phyloP scores from a whole-genome alignment of 2,888 invertebrate species.

The Matsumyia berberina region DNA sequence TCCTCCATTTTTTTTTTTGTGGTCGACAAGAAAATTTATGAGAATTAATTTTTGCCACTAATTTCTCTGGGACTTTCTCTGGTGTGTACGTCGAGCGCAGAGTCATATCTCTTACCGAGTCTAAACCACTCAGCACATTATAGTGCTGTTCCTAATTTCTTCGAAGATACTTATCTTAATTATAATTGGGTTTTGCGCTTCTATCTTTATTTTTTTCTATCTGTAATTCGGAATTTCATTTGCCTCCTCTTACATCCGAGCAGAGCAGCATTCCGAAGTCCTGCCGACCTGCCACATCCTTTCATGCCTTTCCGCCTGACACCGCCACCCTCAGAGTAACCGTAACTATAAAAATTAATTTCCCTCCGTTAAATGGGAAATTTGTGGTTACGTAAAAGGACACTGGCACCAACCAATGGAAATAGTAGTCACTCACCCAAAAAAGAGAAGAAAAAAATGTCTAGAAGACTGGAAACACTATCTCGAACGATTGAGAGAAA shows the following conservation, averaged over 20 bases:
- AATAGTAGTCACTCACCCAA: conserved; percentile 59
- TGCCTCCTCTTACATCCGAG: background rate
- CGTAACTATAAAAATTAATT: conserved; percentile 76
- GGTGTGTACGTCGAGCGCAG: conserved; percentile 8
- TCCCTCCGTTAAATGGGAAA: conserved; percentile 74
- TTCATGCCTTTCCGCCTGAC: conserved; percentile 18
- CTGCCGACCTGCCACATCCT: conserved; percentile 55
- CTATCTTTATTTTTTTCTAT: conserved; percentile 57
- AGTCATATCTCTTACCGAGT: conserved; percentile 70
- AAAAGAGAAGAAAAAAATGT: conserved; percentile 23
- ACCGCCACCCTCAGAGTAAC: conserved; percentile 34
- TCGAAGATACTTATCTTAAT: conserved; percentile 76
- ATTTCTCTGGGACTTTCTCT: conserved; percentile 58
- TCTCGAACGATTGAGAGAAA: conserved; percentile 30
- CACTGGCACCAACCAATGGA: conserved; percentile 67
- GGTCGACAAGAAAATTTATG: conserved; percentile 61
- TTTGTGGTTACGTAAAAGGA: conserved; percentile 75
- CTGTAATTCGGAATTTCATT: conserved; percentile 64
- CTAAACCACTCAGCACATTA: conserved; percentile 76
- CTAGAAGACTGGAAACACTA: background rate
- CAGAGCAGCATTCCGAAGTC: conserved; percentile 25
- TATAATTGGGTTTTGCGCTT: conserved; percentile 75
- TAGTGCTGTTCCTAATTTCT: conserved; percentile 75
- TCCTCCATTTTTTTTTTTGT: background rate
- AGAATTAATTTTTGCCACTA: conserved; percentile 73